phyloP scores from a whole-genome alignment of 2,888 invertebrate genomes.

The Celastrina argiolus region DNA sequence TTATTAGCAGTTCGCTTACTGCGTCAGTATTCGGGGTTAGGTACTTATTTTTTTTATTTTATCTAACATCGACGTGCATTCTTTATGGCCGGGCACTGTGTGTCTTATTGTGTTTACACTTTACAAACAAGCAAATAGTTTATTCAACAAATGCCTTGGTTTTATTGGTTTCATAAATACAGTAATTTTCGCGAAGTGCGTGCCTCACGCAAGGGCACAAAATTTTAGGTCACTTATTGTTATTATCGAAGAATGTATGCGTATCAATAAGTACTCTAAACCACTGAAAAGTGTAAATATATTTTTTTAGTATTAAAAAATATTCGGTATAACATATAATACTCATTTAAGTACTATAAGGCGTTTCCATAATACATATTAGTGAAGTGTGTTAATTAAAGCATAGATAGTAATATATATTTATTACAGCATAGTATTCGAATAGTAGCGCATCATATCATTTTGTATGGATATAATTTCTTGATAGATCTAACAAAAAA shows the following conservation, averaged over 20 bases:
- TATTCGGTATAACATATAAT: too few relatives aligned
- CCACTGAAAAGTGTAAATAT: background rate
- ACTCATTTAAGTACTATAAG: too few relatives aligned
- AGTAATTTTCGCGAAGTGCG: constrained; percentile 1
- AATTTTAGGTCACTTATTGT: background rate
- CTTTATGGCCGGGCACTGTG: background rate
- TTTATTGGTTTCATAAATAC: background rate
- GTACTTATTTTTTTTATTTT: background rate
- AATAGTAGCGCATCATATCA: too few relatives aligned
- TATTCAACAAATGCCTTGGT: background rate
- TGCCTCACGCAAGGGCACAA: background rate
- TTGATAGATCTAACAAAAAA: too few relatives aligned
- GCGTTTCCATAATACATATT: too few relatives aligned
- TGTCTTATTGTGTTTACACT: background rate
- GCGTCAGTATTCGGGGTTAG: too few relatives aligned
- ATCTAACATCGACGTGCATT: background rate
- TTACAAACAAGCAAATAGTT: background rate
- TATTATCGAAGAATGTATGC: background rate
- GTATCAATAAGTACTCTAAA: too few relatives aligned
- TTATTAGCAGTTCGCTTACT: too few relatives aligned
- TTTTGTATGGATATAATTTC: too few relatives aligned
- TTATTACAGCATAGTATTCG: too few relatives aligned
- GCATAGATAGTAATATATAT: too few relatives aligned
- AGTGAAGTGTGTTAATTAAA: too few relatives aligned
- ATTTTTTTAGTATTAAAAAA: background rate